Evolutionary conservation across 2,113 vertebrate genomes (phyloP), one percentile per base, ranked within the genome.

Genomic region (Neolamprologus sp.): DNA sequence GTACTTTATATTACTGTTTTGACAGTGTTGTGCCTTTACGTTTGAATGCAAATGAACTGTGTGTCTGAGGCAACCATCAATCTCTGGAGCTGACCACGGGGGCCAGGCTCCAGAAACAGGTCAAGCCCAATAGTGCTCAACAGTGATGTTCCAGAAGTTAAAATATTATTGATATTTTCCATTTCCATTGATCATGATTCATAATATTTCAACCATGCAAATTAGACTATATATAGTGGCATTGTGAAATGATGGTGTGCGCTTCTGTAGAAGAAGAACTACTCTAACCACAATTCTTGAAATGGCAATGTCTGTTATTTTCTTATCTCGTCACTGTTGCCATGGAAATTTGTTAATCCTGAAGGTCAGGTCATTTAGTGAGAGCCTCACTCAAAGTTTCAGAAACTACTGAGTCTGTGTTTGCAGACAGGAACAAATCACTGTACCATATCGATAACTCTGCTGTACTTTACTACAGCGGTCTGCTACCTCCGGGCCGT

Each of bases 241-340:
- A 65, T 23, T 40, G n/a, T 42, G n/a, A 40, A 71, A 42, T 40
- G 12, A 23, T 7, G 0, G 33, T 2, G 11, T 71, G 63, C 3
- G 3, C 12, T 42, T 40, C 35, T 40, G 4, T 71, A 71, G 63
- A 71, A 40, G 33, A 68, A 68, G 12, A 71, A 23, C 65, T 71
- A 71, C 65, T 71, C 5, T 71, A 9, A 9, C 35, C 35, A 23
- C 12, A 71, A 16, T 42, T 37, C n/a, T 42, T 71, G 35, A 71
- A 71, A 42, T 14, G 12, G 35, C 12, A 40, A 16, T 42, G n/a
- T 71, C 35, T 65, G 19, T 65, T 37, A n/a, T 37, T 65, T 37
- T 21, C 35, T 71, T 40, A 71, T 71, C n/a, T 21, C 1, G 0
- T 71, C 37, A 42, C 37, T 23, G 65, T 71, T 71, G 12, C 65